Evolutionary conservation across 2,888 invertebrate genomes (phyloP).

Genomic region (Agrochola macilenta): DNA sequence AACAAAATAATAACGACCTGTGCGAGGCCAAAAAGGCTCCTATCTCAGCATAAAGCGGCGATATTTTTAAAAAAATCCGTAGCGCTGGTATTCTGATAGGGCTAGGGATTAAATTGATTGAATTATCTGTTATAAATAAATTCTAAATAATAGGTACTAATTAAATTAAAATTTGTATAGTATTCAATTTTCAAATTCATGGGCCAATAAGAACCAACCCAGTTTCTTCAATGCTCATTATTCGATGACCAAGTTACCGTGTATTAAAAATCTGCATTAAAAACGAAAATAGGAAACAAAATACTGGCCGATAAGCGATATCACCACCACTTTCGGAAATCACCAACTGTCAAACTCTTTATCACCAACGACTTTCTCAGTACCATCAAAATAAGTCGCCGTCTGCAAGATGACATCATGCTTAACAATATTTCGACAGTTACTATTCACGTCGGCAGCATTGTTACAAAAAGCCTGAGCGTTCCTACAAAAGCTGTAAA

Average conservation of each 20-base stretch:
- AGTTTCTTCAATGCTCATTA: not conserved
- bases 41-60: too few species aligned
- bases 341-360: constrained; percentile 42
- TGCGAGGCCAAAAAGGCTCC: too few species aligned
- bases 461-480: constrained; percentile 87
- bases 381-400: constrained; percentile 63
- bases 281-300: not conserved
- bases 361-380: constrained; percentile 43
- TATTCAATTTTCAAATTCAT: not conserved
- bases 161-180: not conserved
- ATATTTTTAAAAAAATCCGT: too few species aligned
- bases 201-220: not conserved
- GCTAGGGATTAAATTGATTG: not conserved
- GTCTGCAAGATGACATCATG: constrained; percentile 79
- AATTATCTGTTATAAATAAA: not conserved
- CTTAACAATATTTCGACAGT: constrained; percentile 87
- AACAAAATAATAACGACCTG: too few species aligned
- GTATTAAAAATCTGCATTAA: not conserved
- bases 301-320: not conserved
- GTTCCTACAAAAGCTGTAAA: constrained; percentile 87
- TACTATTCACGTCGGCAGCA: constrained; percentile 82
- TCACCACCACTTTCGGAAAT: not conserved
- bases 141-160: not conserved
- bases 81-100: too few species aligned
- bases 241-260: not conserved